Conservation (phyloP, 37 sponge, comb jelly and placozoan genomes). For the Dysidea cf. avara region DNA sequence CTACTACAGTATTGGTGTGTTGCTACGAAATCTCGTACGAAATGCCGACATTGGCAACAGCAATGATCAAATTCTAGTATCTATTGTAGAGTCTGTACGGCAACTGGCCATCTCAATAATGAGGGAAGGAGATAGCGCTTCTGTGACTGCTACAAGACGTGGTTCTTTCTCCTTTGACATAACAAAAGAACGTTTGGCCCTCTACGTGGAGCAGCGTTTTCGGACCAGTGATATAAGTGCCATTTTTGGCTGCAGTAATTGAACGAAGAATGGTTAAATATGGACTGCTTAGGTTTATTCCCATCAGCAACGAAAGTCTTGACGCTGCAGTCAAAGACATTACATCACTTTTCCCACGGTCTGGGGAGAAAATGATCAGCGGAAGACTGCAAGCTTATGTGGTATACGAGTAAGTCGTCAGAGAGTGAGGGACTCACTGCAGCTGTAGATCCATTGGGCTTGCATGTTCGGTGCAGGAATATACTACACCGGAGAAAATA, state of each 20-base stretch:
- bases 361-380: slow-evolving; percentile 42
- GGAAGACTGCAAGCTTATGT: slow-evolving; percentile 22
- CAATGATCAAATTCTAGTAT: too few species aligned
- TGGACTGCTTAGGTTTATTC: not conserved
- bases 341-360: not conserved
- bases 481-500: slow-evolving; percentile 49
- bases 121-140: too few species aligned
- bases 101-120: too few species aligned
- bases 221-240: slow-evolving; percentile 27
- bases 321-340: too few species aligned
- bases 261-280: slow-evolving; percentile 21
- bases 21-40: too few species aligned
- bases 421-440: slow-evolving; percentile 50
- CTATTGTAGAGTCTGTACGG: too few species aligned
- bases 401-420: slow-evolving; percentile 41
- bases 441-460: slow-evolving; percentile 46
- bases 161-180: too few species aligned
- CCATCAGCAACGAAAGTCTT: too few species aligned
- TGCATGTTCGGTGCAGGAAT: slow-evolving; percentile 15
- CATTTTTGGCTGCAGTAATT: slow-evolving; percentile 37
- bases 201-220: slow-evolving; percentile 38
- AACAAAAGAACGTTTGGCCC: slow-evolving; percentile 15
- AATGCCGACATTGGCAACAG: too few species aligned
- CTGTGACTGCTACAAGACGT: too few species aligned
- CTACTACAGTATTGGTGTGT: too few species aligned